Evolutionary conservation across 2,888 invertebrate genomes (phyloP), one percentile per base, ranked within the genome.

Genomic region (Creontiades dilutus): DNA sequence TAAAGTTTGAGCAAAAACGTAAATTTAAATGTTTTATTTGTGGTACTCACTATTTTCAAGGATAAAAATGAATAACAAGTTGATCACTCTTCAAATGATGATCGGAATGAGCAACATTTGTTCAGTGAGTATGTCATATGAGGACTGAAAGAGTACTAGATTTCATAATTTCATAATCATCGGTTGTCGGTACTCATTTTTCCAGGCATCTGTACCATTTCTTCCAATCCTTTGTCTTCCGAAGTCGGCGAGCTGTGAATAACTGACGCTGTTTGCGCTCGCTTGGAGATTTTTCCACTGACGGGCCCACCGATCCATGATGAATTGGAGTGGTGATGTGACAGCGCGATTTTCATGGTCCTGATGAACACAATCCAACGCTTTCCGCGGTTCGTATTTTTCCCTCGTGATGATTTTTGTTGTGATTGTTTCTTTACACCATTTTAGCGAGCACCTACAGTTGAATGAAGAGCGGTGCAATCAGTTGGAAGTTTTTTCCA

Each of bases 251-350:
- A 68, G 23, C 68, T 68, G 68, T 19, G 0, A 68, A 19, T 61
- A 61, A 68, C 23, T 68, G 23, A 23, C 68, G n/a, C 68, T 68
- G 68, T 23, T 68, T 23, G 19, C 23, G 27, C 23, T 23, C 23
- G 23, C 68, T 23, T 23, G 68, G n/a, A 23, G 27, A 68, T 68
- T 68, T 68, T 68, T 68, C 23, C 23, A 7, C 68, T 23, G 68
- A 23, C 9, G 19, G 19, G 23, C n/a, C 19, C 68, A 68, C 5
- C 68, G 68, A 23, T 68, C 23, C 68, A 11, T 23, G 23, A 23
- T 68, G 68, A 13, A 23, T 68, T 68, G 68, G 68, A 68, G 27
- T 23, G 68, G 23, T 23, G 11, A 68, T 68, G 68, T 68, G 68
- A 23, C 12, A 68, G 23, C 68, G 19, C 52, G 3, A 52, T 52